phyloP scores from a whole-genome alignment of 2,113 vertebrate species.

The Myrmecophaga tridactyla region DNA sequence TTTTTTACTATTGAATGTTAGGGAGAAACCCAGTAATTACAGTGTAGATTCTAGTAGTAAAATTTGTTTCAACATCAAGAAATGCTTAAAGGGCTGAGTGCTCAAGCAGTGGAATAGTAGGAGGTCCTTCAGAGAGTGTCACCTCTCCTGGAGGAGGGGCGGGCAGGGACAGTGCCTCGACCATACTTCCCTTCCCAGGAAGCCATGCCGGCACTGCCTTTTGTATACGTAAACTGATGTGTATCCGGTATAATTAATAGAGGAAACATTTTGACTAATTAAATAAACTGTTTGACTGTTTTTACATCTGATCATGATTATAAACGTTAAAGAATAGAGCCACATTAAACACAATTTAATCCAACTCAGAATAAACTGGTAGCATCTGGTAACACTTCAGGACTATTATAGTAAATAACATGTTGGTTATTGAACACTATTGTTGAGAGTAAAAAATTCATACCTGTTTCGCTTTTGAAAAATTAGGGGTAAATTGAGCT shows the following conservation, averaged over 20 bases:
- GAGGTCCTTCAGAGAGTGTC: not conserved
- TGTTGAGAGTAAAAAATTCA: not conserved
- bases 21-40: constrained; percentile 19
- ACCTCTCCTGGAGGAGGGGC: not conserved
- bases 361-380: constrained; percentile 58
- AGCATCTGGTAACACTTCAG: constrained; percentile 25
- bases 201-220: constrained; percentile 21
- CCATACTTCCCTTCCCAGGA: not conserved
- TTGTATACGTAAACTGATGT: constrained; percentile 24
- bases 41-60: constrained; percentile 8
- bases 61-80: not conserved
- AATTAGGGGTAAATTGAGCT: not conserved
- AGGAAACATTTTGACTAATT: constrained; percentile 3
- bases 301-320: constrained; percentile 23
- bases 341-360: constrained; percentile 34
- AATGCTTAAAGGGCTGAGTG: not conserved
- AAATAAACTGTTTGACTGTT: constrained; percentile 25
- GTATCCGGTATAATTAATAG: constrained; percentile 31
- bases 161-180: not conserved
- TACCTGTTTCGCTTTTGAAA: not conserved
- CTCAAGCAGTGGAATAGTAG: not conserved
- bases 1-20: constrained; percentile 28
- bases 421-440: not conserved
- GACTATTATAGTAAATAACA: not conserved
- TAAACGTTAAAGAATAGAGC: constrained; percentile 56